phyloP scores from a whole-genome alignment of 2,797 vertebrate genomes.

The Amblyraja radiata region DNA sequence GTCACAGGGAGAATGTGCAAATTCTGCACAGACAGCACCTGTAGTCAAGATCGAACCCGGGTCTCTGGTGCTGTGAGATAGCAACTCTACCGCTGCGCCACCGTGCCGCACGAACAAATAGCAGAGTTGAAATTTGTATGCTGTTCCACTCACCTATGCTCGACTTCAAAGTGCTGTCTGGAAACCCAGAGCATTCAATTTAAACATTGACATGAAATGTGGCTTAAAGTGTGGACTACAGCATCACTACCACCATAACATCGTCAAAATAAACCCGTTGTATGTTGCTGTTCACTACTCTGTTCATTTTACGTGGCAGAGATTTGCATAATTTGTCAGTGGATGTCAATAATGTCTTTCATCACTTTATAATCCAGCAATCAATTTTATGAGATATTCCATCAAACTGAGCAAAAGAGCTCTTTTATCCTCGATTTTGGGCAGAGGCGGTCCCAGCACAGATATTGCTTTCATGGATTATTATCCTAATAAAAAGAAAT shows the following conservation, averaged over 20 bases:
- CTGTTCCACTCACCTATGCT: background rate
- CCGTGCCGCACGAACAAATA: too few relatives aligned
- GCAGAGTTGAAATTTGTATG: background rate
- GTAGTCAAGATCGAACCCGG: too few relatives aligned
- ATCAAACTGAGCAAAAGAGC: background rate
- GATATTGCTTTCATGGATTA: background rate
- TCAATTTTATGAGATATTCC: background rate
- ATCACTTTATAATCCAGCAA: background rate
- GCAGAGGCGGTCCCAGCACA: background rate
- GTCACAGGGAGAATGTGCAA: too few relatives aligned
- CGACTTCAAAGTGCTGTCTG: background rate
- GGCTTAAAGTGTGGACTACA: background rate
- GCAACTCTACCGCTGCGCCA: too few relatives aligned
- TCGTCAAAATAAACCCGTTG: background rate
- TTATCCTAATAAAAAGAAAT: background rate
- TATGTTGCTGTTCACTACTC: background rate
- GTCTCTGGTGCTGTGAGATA: too few relatives aligned
- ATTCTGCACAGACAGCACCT: too few relatives aligned
- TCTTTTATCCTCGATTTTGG: background rate
- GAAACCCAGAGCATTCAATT: background rate
- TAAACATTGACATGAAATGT: background rate
- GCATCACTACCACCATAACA: background rate
- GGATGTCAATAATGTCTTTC: background rate
- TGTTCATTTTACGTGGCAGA: background rate
- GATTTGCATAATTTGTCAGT: background rate